phyloP scores from a whole-genome alignment of 1,140 invertebrate genomes.

The Ceratosolen fusciceps region DNA sequence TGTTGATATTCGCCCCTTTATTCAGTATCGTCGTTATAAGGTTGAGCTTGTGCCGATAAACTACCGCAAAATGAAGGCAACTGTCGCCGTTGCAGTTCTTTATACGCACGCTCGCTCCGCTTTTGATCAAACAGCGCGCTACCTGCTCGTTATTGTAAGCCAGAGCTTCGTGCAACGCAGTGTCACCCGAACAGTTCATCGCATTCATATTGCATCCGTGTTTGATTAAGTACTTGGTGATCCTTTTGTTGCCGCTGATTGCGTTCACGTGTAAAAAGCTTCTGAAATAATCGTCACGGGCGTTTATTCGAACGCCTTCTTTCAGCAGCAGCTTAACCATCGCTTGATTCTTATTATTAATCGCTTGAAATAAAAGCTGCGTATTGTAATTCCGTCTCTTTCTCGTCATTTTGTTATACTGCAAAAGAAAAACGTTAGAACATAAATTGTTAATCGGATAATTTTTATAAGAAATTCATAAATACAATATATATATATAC shows the following conservation, averaged over 20 bases:
- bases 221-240: neutral
- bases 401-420: neutral
- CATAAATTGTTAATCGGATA: no score
- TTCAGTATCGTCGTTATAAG: neutral
- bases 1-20: neutral
- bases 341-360: neutral
- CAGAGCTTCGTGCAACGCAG: constrained; percentile 1
- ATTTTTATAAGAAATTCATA: no score
- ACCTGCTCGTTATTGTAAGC: neutral
- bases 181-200: neutral
- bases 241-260: neutral
- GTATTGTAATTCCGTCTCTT: constrained; percentile 3
- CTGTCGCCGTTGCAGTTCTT: neutral
- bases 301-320: constrained; percentile 10
- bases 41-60: neutral
- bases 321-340: neutral
- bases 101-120: neutral
- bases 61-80: constrained; percentile 2
- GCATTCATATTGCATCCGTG: constrained; percentile 1
- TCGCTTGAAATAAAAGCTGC: neutral
- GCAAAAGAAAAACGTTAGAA: neutral
- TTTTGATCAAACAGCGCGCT: neutral
- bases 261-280: constrained; percentile 8
- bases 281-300: neutral
- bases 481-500: no score